Base-by-base conservation (phyloP, 2,113 vertebrate species). In the Procavia capensis region DNA sequence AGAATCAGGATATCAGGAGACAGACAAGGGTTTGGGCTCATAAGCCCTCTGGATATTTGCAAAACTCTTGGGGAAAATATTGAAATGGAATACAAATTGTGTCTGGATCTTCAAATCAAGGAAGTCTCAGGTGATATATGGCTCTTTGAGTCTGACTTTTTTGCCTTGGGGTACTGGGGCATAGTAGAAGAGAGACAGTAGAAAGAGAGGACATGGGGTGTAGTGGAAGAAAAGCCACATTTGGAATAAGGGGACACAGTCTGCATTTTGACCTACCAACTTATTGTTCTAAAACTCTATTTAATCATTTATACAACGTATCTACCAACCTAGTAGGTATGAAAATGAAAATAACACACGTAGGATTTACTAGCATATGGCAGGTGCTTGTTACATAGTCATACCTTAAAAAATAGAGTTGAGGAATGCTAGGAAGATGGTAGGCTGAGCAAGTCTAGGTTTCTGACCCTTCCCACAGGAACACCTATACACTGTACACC, bases 291-390 rank as follows among this genome's bases (percentile, higher is more conserved):
- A 61, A 88, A 17, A 19, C 5, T 93, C 61, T 64, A 10, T 83
- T 85, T 91, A n/a, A 57, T 89, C 27, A 82, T 91, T 91, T 92
- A 75, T 39, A 66, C 78, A 79, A 64, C 41, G 72, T 36, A 75
- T 4, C 20, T 84, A 50, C 25, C 61, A 43, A 47, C 36, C 74
- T 9, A 81, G 16, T 9, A 43, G 41, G 25, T 59, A 45, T 68
- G 29, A 39, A 92, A 59, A 72, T 54, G 64, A 93, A 82, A 75
- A 70, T 75, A 68, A 95, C 83, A 85, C 59, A 34, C 39, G 22
- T 63, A 82, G 36, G 11, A 36, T 7, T 78, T 70, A 72, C 6
- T n/a, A 94, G 36, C 34, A 22, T 43, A 66, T 43, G 36, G 24
- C 79, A 9, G 36, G 1, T 64, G n/a, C 17, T 63, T 61, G 17